Conservation (phyloP, 2,113 vertebrate genomes). For the Poecile atricapillus region DNA sequence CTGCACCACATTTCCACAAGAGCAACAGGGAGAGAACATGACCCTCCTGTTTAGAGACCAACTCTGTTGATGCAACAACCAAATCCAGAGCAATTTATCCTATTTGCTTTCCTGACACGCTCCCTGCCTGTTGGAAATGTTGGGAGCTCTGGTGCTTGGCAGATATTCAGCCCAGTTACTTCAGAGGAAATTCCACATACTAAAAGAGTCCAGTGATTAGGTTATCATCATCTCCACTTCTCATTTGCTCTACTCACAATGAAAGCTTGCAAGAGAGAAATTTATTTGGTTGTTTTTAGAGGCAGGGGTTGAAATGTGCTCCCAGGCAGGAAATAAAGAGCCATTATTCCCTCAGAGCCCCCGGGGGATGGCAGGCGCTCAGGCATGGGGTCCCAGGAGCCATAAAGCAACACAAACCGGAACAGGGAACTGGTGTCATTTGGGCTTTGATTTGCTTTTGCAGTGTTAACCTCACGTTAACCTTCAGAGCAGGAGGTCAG, state of each 20-base stretch:
- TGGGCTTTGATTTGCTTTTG: conserved; percentile 53
- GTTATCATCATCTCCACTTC: conserved; percentile 39
- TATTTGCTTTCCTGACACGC: background rate
- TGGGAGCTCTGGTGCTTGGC: conserved; percentile 26
- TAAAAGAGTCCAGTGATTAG: conserved; percentile 5
- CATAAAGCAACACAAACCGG: conserved; percentile 40
- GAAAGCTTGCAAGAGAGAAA: conserved; percentile 3
- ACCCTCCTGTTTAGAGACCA: background rate
- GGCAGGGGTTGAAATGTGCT: background rate
- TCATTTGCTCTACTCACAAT: background rate
- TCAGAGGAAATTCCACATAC: conserved; percentile 39
- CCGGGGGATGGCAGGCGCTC: background rate
- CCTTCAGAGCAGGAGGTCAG: conserved; percentile 36
- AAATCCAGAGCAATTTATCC: background rate
- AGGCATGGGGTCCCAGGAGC: conserved; percentile 8
- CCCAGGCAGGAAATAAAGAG: conserved; percentile 54
- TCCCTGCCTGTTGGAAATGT: background rate
- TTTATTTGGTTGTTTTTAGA: conserved; percentile 20
- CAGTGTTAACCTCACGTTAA: conserved; percentile 48
- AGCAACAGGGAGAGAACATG: accelerated
- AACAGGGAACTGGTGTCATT: conserved; percentile 43
- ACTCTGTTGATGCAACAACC: background rate
- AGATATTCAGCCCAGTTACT: background rate
- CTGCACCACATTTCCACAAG: accelerated
- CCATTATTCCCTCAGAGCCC: background rate